Percentiles rank a stretch among this genome's conserved stretches.
These are phyloP conservation scores for Thumatha senex DNA, from an alignment of 2,888 invertebrate genomes.

Conservation along the genomic window DNA sequence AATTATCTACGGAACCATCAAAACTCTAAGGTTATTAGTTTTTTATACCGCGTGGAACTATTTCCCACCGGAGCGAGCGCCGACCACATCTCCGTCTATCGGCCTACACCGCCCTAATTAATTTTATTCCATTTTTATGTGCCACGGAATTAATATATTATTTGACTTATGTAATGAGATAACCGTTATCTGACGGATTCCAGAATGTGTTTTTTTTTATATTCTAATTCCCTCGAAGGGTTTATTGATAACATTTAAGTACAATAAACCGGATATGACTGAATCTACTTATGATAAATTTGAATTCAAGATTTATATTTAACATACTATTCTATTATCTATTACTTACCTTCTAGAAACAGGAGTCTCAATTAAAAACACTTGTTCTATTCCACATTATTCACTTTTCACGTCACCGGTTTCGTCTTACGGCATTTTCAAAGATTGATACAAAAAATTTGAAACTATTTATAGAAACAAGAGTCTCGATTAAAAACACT, in stretches of 20 bases:
- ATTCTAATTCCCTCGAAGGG: neutral
- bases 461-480: no score
- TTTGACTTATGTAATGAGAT: constrained; percentile 11
- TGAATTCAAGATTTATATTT: no score
- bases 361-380: no score
- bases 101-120: constrained; percentile 26
- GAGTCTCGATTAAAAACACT: no score
- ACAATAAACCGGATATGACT: neutral
- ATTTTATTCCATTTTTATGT: constrained; percentile 34
- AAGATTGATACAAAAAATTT: no score
- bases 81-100: constrained; percentile 34
- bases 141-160: constrained; percentile 18
- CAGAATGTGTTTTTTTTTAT: neutral
- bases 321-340: no score
- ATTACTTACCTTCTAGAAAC: no score
- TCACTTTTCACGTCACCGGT: no score
- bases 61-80: constrained; percentile 23
- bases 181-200: constrained; percentile 6
- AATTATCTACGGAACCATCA: constrained; percentile 23
- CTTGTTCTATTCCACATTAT: no score
- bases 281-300: neutral
- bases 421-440: no score
- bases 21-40: constrained; percentile 4
- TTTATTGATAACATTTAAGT: neutral
- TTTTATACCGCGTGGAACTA: constrained; percentile 20